phyloP scores from a whole-genome alignment of 1,140 invertebrate genomes.

The Eubasilissa regina region DNA sequence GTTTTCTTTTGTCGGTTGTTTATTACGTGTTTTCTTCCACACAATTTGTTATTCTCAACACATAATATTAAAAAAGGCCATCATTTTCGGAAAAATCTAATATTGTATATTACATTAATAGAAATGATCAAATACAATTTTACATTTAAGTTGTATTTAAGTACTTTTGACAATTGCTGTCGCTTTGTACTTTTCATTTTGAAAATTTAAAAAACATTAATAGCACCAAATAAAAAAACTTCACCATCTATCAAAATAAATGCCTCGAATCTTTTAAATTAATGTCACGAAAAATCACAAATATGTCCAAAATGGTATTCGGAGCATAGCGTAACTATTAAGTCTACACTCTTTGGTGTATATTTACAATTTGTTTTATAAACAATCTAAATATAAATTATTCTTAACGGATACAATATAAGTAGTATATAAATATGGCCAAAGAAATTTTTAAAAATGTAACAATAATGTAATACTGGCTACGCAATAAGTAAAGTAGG shows the following conservation, averaged over 20 bases:
- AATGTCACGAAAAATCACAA: constrained; percentile 27
- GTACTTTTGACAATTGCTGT: too few species aligned
- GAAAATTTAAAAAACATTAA: neutral
- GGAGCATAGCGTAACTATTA: constrained; percentile 3
- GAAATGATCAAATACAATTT: too few species aligned
- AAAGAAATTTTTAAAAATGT: neutral
- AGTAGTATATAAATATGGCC: constrained; percentile 21
- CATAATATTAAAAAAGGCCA: too few species aligned
- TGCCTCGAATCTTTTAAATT: constrained; percentile 6
- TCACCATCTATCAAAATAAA: constrained; percentile 5
- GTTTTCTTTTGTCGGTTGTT: too few species aligned
- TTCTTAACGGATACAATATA: constrained; percentile 12
- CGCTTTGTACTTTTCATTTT: too few species aligned
- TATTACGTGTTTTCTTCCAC: too few species aligned
- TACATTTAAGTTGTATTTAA: too few species aligned
- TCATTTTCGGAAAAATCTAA: too few species aligned
- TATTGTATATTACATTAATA: too few species aligned
- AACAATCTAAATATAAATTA: constrained; percentile 24
- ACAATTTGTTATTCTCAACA: too few species aligned
- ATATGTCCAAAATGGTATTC: neutral
- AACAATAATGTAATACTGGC: constrained; percentile 18
- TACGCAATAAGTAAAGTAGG: neutral
- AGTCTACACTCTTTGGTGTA: constrained; percentile 38
- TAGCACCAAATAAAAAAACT: constrained; percentile 17
- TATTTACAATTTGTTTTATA: constrained; percentile 31